A percentile compares a stretch with the other conserved stretches of the same genome.
These are phyloP conservation scores for Tenodera sinensis DNA, from an alignment of 2,888 invertebrate species.

Conservation along the genomic window DNA sequence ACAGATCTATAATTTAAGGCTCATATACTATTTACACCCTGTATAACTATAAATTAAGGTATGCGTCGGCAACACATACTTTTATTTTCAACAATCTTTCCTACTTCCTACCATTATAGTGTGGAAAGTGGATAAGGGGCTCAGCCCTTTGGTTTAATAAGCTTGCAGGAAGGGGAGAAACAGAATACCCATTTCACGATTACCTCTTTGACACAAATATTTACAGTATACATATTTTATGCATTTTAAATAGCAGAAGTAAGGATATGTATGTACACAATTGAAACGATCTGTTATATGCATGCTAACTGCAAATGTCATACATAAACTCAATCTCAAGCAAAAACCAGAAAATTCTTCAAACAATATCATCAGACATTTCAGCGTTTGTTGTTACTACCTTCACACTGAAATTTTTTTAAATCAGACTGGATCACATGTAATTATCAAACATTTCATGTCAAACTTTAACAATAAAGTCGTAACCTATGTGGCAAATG, in stretches of 20 bases:
- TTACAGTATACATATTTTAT: background rate
- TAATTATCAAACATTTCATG: background rate
- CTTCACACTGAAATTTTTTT: background rate
- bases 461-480: background rate
- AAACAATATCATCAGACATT: background rate
- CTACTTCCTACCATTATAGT: no score
- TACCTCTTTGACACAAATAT: background rate
- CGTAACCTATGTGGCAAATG: background rate
- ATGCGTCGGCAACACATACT: no score
- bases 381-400: background rate
- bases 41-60: no score
- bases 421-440: background rate
- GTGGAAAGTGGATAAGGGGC: no score
- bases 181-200: no score
- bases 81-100: no score
- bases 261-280: background rate
- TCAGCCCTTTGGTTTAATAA: no score
- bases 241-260: background rate
- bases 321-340: background rate
- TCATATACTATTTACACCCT: no score
- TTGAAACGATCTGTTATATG: background rate
- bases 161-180: no score
- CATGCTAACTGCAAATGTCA: background rate
- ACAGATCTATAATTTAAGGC: no score
- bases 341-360: no score